These are phyloP conservation scores for Umimayanthus kanabou DNA, from an alignment of 92 coral and sea anemone genomes.

Conservation along the genomic window DNA sequence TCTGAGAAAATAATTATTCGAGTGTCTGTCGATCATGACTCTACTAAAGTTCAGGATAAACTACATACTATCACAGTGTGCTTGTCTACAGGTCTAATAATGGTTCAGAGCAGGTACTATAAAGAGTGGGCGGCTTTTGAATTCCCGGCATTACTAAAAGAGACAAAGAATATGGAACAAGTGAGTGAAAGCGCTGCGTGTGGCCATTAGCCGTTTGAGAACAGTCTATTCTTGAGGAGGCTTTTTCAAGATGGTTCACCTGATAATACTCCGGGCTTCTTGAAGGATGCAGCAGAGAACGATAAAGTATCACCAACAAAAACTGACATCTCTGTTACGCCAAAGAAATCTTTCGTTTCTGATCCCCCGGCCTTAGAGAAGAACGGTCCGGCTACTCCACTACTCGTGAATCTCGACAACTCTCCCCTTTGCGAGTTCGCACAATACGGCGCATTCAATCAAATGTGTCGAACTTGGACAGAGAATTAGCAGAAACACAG, in stretches of 20 bases:
- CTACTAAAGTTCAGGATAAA: background rate
- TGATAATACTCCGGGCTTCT: background rate
- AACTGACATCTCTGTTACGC: background rate
- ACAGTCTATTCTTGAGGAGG: background rate
- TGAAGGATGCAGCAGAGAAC: background rate
- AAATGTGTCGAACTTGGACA: slow-evolving; percentile 5
- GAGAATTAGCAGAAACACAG: background rate
- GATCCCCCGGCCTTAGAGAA: background rate
- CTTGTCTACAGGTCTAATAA: slow-evolving; percentile 10
- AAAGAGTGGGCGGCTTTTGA: slow-evolving; percentile 8
- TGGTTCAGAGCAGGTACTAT: slow-evolving; percentile 3
- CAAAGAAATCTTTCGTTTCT: background rate
- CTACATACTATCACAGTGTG: background rate
- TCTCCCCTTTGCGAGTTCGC: background rate
- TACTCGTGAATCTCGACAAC: background rate
- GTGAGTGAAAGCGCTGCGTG: background rate
- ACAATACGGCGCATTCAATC: slow-evolving; percentile 14
- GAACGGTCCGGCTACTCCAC: background rate
- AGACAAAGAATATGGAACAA: slow-evolving; percentile 1
- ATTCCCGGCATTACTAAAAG: slow-evolving; percentile 7
- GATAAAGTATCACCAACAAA: background rate
- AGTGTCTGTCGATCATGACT: background rate
- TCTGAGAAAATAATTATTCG: too few relatives aligned
- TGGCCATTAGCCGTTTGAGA: background rate
- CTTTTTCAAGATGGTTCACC: background rate